Conservation (phyloP, 2,113 vertebrate species). For the Ctenomys sociabilis region DNA sequence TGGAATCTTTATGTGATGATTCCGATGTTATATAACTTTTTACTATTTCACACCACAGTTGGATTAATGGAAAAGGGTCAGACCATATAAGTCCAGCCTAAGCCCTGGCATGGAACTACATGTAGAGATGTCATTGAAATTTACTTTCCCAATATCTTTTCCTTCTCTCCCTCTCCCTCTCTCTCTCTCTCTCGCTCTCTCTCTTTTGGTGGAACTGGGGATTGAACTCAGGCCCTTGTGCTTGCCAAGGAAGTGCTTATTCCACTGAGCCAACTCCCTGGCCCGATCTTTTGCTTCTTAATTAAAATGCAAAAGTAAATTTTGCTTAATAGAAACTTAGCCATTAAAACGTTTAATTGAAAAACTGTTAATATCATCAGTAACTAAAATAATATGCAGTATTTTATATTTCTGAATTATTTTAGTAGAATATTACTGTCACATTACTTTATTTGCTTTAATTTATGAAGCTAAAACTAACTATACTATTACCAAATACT, state of each 20-base stretch:
- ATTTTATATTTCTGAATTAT: background rate
- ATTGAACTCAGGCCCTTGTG: no score
- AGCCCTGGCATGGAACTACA: background rate
- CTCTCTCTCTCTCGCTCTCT: no score
- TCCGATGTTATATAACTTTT: background rate
- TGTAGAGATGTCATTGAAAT: background rate
- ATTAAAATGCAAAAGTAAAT: background rate
- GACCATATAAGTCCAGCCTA: background rate
- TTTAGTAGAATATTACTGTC: background rate
- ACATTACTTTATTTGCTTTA: slow-evolving; percentile 4
- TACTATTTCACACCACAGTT: background rate
- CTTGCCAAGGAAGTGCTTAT: no score
- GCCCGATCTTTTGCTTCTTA: background rate
- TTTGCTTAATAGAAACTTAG: background rate
- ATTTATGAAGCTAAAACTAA: background rate
- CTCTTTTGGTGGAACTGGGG: no score
- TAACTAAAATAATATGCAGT: background rate
- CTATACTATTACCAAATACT: background rate
- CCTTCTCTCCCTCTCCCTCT: no score
- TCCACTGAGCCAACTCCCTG: no score
- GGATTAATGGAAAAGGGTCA: background rate
- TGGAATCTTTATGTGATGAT: background rate
- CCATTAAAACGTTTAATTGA: background rate
- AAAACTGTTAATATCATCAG: background rate
- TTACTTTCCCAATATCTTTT: background rate